Percentiles rank a stretch among this genome's conserved stretches.
Conservation (phyloP, 1,140 invertebrate species). For the Bombus superbus region DNA sequence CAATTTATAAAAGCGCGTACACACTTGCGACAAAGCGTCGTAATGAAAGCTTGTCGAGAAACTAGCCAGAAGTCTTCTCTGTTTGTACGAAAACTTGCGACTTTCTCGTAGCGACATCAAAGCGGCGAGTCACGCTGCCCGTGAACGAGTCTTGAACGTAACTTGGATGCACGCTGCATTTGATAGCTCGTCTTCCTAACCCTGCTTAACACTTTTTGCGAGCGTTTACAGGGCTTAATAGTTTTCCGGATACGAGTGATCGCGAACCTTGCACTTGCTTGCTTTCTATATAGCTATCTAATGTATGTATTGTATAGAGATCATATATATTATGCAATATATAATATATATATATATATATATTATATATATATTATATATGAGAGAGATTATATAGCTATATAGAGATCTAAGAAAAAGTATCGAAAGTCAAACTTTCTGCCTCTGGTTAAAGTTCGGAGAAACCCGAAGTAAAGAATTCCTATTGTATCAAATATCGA, state of each 20-base stretch:
- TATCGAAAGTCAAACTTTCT: no score
- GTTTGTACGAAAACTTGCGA: constrained; percentile 30
- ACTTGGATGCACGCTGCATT: not conserved
- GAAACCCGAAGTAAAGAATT: no score
- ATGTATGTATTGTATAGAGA: no score
- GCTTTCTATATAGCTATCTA: no score
- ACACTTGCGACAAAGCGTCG: constrained; percentile 10
- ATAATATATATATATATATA: no score
- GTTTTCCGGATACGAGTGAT: constrained; percentile 1
- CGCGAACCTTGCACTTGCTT: constrained; percentile 58
- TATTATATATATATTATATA: no score
- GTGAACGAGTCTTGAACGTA: not conserved
- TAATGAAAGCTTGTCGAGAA: constrained; percentile 19
- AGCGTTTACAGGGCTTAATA: not conserved
- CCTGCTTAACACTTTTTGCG: not conserved
- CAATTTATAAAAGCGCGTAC: not conserved
- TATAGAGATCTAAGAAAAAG: no score
- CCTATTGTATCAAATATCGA: no score
- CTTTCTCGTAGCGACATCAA: not conserved
- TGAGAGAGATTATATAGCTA: no score
- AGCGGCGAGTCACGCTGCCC: not conserved
- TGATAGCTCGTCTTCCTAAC: not conserved
- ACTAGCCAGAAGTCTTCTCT: not conserved
- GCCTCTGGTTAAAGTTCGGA: no score
- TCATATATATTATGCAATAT: no score